Evolutionary conservation across 1,140 invertebrate species (phyloP), one percentile per base, ranked within the genome.

Genomic region (Macrocentrus cingulum): DNA sequence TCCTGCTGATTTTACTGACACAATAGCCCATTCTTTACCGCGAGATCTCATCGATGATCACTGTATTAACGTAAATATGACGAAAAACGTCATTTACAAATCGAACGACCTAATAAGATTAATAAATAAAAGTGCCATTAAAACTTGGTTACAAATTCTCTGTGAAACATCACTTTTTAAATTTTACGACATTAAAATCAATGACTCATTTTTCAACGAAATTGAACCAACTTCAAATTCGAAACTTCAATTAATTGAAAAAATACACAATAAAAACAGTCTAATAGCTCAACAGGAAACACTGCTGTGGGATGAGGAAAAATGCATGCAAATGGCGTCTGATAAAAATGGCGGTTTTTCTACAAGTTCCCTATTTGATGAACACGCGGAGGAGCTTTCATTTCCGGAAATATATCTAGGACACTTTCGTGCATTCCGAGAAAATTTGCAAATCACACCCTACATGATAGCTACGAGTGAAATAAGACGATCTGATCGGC

Each of bases 11-110:
- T 34, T 64, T 39, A 70, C 69, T 45, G 50, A 76, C 62, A 60
- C 62, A 0, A 72, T 77, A 71, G 69, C 74, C 42, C 66, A 70
- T 63, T 57, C 42, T 8, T 70, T 77, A 56, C 73, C 73, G 1
- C 61, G 74, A 19, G 56, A 71, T 56, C 36, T 73, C 46, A 53
- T 72, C 50, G 71, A 72, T 45, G 72, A 76, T 56, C 53, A 74
- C 15, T 63, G 61, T 29, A 68, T 75, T 36, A 71, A 72, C 59
- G 67, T 32, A 56, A 9, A 70, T 64, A 2, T 71, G 71, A 52
- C 8, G 59, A 29, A 68, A 68, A 34, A 45, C 36, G 56, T n/a
- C n/a, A 68, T 70, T 51, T 62, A 75, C 50, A 67, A 67, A 66
- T 58, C 65, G 6, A 60, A 52, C 13, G 60, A 62, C 57, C 5